A percentile compares a stretch with the other conserved stretches of the same genome.
Conservation (phyloP, 2,113 vertebrate genomes). For the Falcunculus frontatus region DNA sequence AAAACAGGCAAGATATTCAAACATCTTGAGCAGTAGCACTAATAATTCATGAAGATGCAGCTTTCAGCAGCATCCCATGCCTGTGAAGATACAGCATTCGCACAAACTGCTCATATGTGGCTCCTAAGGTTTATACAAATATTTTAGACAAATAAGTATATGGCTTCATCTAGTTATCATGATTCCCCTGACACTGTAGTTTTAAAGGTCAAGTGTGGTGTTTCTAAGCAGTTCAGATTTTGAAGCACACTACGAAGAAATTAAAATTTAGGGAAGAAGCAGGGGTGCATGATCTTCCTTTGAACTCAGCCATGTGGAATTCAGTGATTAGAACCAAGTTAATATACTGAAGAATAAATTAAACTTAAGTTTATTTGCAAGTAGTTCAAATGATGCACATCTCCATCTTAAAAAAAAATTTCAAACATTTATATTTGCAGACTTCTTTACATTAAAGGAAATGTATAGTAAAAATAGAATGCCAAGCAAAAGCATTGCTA, state of each 20-base stretch:
- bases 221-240: neutral
- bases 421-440: neutral
- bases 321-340: slow-evolving; percentile 55
- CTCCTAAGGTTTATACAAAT: neutral
- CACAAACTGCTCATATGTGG: neutral
- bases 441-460: neutral
- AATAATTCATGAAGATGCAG: neutral
- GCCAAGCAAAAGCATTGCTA: neutral
- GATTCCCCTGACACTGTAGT: neutral
- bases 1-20: neutral
- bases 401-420: neutral
- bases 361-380: slow-evolving; percentile 19
- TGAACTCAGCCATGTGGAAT: slow-evolving; percentile 59
- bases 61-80: neutral
- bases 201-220: slow-evolving; percentile 37
- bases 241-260: slow-evolving; percentile 4
- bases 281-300: slow-evolving; percentile 10
- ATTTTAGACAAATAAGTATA: neutral
- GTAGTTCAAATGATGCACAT: neutral
- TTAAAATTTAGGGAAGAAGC: slow-evolving; percentile 18
- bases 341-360: slow-evolving; percentile 48
- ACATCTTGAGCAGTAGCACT: neutral
- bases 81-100: neutral
- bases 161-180: neutral
- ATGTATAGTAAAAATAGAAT: neutral